Evolutionary conservation across 92 coral and sea anemone species (phyloP).

Genomic region (Ricordea florida): DNA sequence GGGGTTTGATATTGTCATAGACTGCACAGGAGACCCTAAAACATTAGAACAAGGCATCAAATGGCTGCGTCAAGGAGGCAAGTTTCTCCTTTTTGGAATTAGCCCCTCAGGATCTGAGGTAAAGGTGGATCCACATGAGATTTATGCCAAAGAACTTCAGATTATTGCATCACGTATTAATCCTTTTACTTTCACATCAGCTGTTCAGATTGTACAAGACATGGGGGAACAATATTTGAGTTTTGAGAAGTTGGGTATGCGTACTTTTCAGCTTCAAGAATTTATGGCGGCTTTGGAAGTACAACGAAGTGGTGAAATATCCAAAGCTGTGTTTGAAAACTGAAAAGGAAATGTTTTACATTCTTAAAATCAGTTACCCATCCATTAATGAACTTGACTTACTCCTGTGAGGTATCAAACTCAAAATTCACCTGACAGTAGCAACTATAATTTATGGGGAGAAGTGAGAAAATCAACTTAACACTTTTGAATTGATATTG

Average conservation of each 20-base stretch:
- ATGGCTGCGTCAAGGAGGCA: constrained; percentile 85
- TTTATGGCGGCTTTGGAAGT: constrained; percentile 85
- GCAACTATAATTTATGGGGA: too few relatives aligned
- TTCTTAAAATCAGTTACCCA: too few relatives aligned
- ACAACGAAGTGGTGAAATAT: constrained; percentile 84
- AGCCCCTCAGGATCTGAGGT: constrained; percentile 70
- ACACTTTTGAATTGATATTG: too few relatives aligned
- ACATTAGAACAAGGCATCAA: constrained; percentile 74
- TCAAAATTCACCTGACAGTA: too few relatives aligned
- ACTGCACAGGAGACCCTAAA: constrained; percentile 86
- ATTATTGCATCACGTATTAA: constrained; percentile 65
- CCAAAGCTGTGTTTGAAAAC: constrained; percentile 90
- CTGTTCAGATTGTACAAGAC: constrained; percentile 79
- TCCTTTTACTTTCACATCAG: constrained; percentile 70
- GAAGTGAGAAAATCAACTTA: too few relatives aligned
- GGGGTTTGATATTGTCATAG: constrained; percentile 91
- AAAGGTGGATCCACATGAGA: constrained; percentile 71
- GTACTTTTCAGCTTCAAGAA: constrained; percentile 86
- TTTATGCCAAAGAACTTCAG: constrained; percentile 77
- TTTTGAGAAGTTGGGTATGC: constrained; percentile 79
- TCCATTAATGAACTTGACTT: too few relatives aligned
- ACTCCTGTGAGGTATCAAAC: too few relatives aligned
- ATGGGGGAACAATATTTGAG: constrained; percentile 74
- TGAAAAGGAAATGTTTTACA: constrained; percentile 8
- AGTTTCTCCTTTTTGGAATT: constrained; percentile 67